These are phyloP conservation scores for Bothrops alternatus DNA, from an alignment of 2,797 vertebrate species.

Conservation along the genomic window DNA sequence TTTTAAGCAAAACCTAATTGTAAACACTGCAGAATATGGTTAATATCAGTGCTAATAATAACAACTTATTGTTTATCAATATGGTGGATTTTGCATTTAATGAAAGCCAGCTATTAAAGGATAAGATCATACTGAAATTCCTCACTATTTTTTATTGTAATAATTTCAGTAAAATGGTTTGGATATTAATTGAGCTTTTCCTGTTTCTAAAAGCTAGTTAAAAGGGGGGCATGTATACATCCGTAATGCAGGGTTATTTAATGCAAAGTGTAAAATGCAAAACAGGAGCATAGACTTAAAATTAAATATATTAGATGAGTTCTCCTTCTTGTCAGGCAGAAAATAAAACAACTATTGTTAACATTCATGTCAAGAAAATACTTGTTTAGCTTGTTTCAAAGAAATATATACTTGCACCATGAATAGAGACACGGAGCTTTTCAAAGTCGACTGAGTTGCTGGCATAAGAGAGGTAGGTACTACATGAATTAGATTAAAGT, in stretches of 20 bases:
- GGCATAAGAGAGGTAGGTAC: neutral
- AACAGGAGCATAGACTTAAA: neutral
- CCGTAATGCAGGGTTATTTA: conserved; percentile 24
- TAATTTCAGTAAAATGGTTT: neutral
- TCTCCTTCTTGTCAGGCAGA: conserved; percentile 15
- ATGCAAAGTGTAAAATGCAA: neutral
- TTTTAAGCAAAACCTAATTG: conserved; percentile 52
- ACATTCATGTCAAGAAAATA: neutral
- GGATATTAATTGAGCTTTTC: conserved; percentile 20
- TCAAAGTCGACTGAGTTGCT: neutral
- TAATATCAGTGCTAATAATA: conserved; percentile 36
- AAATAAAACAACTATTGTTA: conserved; percentile 3
- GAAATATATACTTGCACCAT: neutral
- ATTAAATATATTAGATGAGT: neutral
- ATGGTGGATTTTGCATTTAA: conserved; percentile 45
- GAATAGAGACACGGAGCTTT: neutral
- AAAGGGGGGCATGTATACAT: conserved; percentile 3
- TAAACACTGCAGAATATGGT: conserved; percentile 46
- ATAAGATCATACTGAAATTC: conserved; percentile 23
- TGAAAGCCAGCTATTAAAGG: conserved; percentile 44
- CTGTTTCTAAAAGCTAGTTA: conserved; percentile 8
- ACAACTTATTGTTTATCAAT: conserved; percentile 46
- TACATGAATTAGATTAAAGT: conserved; percentile 23
- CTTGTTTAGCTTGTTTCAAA: neutral
- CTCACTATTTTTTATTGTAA: neutral